Evolutionary conservation across 2,888 invertebrate species (phyloP).

Genomic region (Teleiodes luculella): DNA sequence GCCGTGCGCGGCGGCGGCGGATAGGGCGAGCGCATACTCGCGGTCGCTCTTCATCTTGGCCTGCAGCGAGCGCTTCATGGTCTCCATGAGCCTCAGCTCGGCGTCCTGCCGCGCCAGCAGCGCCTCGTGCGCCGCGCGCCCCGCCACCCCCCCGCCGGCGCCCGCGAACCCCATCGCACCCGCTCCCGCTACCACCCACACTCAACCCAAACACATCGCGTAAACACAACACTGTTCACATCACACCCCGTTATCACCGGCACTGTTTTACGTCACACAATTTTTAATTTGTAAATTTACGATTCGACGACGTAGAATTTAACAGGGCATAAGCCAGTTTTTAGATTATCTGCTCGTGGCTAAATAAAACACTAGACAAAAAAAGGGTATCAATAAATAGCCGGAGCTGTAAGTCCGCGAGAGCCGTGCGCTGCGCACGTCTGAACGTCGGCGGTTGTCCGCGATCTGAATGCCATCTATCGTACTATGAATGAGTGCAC

Average conservation of each 20-base stretch:
- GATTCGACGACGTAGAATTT: slow-evolving; percentile 18
- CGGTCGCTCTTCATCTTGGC: slow-evolving; percentile 94
- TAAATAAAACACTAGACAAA: slow-evolving; percentile 42
- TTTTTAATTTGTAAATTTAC: slow-evolving; percentile 36
- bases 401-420: slow-evolving; percentile 32
- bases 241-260: slow-evolving; percentile 64
- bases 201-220: slow-evolving; percentile 57
- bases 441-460: slow-evolving; percentile 50
- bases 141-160: slow-evolving; percentile 90
- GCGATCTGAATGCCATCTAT: slow-evolving; percentile 66
- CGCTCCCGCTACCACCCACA: slow-evolving; percentile 41
- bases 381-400: slow-evolving; percentile 38
- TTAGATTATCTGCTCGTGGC: slow-evolving; percentile 30
- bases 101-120: slow-evolving; percentile 94
- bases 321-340: slow-evolving; percentile 15
- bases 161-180: slow-evolving; percentile 89
- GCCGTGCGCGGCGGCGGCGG: slow-evolving; percentile 88
- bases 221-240: slow-evolving; percentile 72
- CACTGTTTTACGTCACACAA: slow-evolving; percentile 52
- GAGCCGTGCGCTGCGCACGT: slow-evolving; percentile 42
- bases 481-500: slow-evolving; percentile 25
- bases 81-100: slow-evolving; percentile 93
- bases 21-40: slow-evolving; percentile 92
- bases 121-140: slow-evolving; percentile 94
- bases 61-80: slow-evolving; percentile 91